Base-by-base conservation (phyloP, 2,797 vertebrate species). In the Cuniculus paca region DNA sequence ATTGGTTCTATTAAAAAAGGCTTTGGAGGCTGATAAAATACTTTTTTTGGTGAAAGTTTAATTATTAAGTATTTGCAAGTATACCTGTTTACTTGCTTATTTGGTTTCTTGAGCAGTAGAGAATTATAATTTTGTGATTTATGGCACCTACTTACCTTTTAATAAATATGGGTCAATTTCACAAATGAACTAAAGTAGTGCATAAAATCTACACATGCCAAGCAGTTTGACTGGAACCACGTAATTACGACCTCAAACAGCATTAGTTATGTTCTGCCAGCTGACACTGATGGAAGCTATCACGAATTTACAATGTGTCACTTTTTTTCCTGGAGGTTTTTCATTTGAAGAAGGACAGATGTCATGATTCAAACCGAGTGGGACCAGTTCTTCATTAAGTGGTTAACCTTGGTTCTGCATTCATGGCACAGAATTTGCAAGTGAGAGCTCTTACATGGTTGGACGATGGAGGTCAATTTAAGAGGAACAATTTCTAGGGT, bases 121-220 rank as follows among this genome's bases (percentile, higher is more conserved):
- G 68, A n/a, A 20, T 80, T 91, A 84, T 89, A 94, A 93, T 95
- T 91, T 77, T 85, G 20, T 96, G 93, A 97, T 97, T 97, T 95
- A 98, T 91, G 52, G 31, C 54, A 88, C 45, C n/a, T 95, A 75
- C 50, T 96, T 79, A 89, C 86, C 48, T 95, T 96, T 97, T 95
- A 97, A 97, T 97, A 97, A 97, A 95, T 97, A 78, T 82, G 39
- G 74, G 36, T 39, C 11, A 93, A 85, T 81, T 81, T 81, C 82
- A 17, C 61, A 94, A 92, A 42, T 83, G 48, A 93, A 94, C 42
- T 74, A 86, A 94, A 54, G 75, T 80, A 0, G 0, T 58, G 31
- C 81, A 75, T 91, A 70, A 19, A 83, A 80, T 96, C 78, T 85
- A 74, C 81, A 96, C 56, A 74, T 96, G 95, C 86, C 82, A 96